Evolutionary conservation across 2,888 invertebrate genomes (phyloP).

Genomic region (Cartodere bifasciata): DNA sequence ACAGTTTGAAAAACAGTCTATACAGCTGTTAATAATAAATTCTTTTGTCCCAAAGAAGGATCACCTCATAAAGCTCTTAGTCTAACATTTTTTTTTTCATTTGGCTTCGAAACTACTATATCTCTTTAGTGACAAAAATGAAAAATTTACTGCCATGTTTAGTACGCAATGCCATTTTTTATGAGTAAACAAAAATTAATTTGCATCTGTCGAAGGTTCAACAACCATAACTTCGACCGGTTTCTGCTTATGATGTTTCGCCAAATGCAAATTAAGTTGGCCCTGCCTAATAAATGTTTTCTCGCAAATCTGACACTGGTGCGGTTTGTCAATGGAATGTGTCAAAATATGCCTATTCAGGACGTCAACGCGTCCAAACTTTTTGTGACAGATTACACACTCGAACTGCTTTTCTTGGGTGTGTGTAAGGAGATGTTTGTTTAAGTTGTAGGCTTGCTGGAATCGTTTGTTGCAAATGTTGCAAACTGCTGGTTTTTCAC

Average conservation of each 20-base stretch:
- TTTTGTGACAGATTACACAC: conserved; percentile 31
- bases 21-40: too few species aligned
- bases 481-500: conserved; percentile 31
- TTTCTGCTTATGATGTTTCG: conserved; percentile 17
- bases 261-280: conserved; percentile 23
- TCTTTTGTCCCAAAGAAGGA: too few species aligned
- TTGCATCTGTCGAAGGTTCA: too few species aligned
- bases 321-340: conserved; percentile 31
- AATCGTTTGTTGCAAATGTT: conserved; percentile 27
- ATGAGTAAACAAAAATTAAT: too few species aligned
- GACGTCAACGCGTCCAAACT: conserved; percentile 31
- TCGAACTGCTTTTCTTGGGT: conserved; percentile 29
- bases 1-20: too few species aligned
- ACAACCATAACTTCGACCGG: too few species aligned
- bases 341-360: conserved; percentile 30
- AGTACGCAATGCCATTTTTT: too few species aligned
- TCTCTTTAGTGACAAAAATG: too few species aligned
- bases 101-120: too few species aligned
- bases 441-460: conserved; percentile 29
- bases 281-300: conserved; percentile 27
- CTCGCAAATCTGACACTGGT: conserved; percentile 25
- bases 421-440: conserved; percentile 32
- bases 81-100: too few species aligned
- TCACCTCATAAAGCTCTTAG: too few species aligned
- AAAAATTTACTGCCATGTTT: too few species aligned